A percentile compares a stretch with the other conserved stretches of the same genome.
Conservation (phyloP, 1,140 invertebrate genomes). For the Polypedilum vanderplanki region DNA sequence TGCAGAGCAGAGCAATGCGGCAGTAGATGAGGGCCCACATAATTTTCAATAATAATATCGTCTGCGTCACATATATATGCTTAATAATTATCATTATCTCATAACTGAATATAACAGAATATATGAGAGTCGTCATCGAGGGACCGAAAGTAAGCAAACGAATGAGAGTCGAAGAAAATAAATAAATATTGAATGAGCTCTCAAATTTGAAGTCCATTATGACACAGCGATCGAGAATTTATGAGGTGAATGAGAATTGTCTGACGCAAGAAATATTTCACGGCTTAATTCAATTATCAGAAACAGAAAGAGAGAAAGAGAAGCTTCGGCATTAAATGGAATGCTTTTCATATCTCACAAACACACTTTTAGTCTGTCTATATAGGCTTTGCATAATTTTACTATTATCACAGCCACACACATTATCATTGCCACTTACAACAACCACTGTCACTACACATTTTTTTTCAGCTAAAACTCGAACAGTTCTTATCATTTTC, state of each 20-base stretch:
- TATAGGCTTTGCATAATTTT: background rate
- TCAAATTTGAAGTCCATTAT: background rate
- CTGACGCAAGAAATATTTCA: background rate
- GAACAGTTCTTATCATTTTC: background rate
- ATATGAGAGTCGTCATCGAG: too few relatives aligned
- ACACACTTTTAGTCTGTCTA: too few relatives aligned
- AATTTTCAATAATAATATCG: too few relatives aligned
- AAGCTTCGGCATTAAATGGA: background rate
- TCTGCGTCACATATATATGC: background rate
- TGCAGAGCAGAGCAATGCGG: background rate
- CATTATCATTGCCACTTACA: background rate
- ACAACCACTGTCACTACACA: too few relatives aligned
- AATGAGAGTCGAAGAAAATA: background rate
- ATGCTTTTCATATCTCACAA: too few relatives aligned
- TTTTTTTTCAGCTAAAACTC: background rate
- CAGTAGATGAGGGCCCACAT: background rate
- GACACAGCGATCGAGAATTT: too few relatives aligned
- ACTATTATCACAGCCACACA: background rate
- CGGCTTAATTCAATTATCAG: conserved; percentile 1
- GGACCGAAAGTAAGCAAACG: too few relatives aligned
- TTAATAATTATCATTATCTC: conserved; percentile 9
- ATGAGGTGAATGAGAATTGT: too few relatives aligned
- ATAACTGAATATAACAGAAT: background rate
- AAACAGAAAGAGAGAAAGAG: too few relatives aligned
- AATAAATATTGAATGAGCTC: background rate